Conservation (phyloP, 2,888 invertebrate species). For the Aspidiotus destructor region DNA sequence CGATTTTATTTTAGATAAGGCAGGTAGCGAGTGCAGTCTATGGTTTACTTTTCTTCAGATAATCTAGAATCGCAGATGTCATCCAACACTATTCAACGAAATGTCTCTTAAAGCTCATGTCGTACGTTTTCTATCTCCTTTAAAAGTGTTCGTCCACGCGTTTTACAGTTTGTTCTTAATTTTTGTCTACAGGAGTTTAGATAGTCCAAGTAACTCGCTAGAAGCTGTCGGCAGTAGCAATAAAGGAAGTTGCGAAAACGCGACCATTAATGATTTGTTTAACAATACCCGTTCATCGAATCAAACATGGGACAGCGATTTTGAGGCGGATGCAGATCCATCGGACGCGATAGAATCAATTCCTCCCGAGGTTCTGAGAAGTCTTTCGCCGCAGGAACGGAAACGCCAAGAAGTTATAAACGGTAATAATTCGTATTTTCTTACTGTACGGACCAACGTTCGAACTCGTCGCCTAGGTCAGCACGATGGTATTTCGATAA, state of each 20-base stretch:
- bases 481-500: too few species aligned
- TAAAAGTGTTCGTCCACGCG: too few species aligned
- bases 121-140: too few species aligned
- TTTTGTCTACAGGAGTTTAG: conserved; percentile 47
- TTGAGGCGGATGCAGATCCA: conserved; percentile 58
- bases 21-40: too few species aligned
- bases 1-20: too few species aligned
- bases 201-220: conserved; percentile 64
- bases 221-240: conserved; percentile 50
- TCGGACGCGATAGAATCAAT: conserved; percentile 71
- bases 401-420: conserved; percentile 88
- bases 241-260: conserved; percentile 36
- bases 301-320: conserved; percentile 47
- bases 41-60: too few species aligned
- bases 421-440: conserved; percentile 47
- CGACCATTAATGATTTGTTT: conserved; percentile 24
- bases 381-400: conserved; percentile 69
- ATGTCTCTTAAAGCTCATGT: too few species aligned
- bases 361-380: conserved; percentile 60
- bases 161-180: too few species aligned
- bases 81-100: too few species aligned
- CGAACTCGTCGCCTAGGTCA: too few species aligned
- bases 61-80: too few species aligned
- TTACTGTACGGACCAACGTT: background rate
- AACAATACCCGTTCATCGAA: conserved; percentile 36